Conservation (phyloP, 2,797 vertebrate genomes). For the Hippocampus kuda region DNA sequence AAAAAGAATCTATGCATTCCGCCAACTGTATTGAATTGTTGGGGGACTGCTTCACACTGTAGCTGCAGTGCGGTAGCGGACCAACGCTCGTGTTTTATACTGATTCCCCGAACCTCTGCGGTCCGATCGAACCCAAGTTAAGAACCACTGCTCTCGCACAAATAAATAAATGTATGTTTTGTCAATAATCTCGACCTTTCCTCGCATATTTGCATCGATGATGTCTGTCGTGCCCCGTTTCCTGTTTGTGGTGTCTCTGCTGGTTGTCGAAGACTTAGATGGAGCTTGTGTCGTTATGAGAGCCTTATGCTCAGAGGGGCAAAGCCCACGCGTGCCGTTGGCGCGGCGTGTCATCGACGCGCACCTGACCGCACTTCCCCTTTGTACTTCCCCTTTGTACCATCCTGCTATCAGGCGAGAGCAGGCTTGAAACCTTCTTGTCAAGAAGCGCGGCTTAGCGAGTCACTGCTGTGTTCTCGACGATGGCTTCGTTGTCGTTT, state of each 20-base stretch:
- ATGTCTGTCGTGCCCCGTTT: constrained; percentile 17
- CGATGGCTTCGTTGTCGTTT: neutral
- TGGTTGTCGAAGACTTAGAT: constrained; percentile 47
- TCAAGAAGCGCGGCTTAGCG: neutral
- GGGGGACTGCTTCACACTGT: neutral
- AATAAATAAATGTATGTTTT: neutral
- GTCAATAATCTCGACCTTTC: neutral
- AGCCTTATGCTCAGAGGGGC: constrained; percentile 37
- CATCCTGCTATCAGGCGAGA: neutral
- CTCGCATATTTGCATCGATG: neutral
- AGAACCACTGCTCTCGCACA: too few species aligned
- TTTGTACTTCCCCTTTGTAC: neutral
- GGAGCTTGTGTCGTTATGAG: constrained; percentile 34
- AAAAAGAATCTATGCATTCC: neutral
- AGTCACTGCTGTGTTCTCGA: neutral
- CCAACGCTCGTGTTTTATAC: neutral
- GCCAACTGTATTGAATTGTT: constrained; percentile 12
- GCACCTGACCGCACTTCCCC: neutral
- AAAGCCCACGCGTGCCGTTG: constrained; percentile 27
- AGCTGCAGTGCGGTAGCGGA: neutral
- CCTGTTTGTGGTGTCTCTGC: constrained; percentile 13
- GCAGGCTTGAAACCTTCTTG: neutral
- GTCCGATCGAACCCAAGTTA: too few species aligned
- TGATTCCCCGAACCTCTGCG: too few species aligned
- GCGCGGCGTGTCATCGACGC: constrained; percentile 7